phyloP scores from a whole-genome alignment of 2,797 vertebrate species.

The Smutsia gigantea region DNA sequence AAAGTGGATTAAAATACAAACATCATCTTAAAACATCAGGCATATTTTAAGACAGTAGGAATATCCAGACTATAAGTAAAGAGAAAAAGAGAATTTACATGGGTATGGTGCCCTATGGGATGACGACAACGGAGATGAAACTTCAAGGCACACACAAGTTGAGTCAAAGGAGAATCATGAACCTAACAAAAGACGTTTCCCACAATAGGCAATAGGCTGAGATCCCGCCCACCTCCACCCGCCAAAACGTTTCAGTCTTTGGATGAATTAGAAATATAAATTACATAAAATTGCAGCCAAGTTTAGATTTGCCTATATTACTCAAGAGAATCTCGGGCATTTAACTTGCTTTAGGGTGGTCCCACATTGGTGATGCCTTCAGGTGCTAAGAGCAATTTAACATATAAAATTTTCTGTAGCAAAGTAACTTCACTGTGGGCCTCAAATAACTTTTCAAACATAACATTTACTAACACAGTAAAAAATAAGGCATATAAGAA shows the following conservation, averaged over 20 bases:
- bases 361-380: not conserved
- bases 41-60: not conserved
- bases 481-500: not conserved
- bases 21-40: not conserved
- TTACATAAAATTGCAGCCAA: not conserved
- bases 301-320: not conserved
- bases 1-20: conserved; percentile 49
- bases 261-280: not conserved
- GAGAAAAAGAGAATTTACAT: not conserved
- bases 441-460: conserved; percentile 17
- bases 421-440: not conserved
- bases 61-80: not conserved
- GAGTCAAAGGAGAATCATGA: not conserved
- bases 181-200: not conserved
- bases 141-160: not conserved
- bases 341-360: not conserved
- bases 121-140: not conserved
- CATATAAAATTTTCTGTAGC: not conserved
- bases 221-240: not conserved
- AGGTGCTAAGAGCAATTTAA: not conserved
- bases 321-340: not conserved
- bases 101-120: not conserved
- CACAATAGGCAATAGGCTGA: not conserved
- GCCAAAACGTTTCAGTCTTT: not conserved
- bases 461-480: not conserved